Conservation (phyloP, 2,888 invertebrate species). For the Drosophila acutilabella region DNA sequence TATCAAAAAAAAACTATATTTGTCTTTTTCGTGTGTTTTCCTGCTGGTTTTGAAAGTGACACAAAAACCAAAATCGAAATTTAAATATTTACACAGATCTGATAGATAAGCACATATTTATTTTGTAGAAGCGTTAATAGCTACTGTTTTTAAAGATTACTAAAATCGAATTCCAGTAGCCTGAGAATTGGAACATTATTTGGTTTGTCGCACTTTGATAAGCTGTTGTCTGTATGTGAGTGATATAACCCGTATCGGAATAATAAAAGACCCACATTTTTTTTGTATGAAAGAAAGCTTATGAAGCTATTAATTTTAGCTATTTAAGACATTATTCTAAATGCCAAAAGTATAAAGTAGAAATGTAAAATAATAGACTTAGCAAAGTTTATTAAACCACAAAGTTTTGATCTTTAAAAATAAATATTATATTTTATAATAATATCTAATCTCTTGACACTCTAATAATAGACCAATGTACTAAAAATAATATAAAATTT, state of each 20-base stretch:
- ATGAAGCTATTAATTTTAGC: not conserved
- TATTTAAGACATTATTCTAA: slow-evolving; percentile 9
- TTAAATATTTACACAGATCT: slow-evolving; percentile 72
- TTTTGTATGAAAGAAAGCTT: slow-evolving; percentile 7
- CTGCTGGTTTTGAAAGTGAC: slow-evolving; percentile 47
- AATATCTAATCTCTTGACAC: not conserved
- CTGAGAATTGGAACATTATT: slow-evolving; percentile 53
- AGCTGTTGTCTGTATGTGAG: slow-evolving; percentile 26
- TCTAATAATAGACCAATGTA: not conserved
- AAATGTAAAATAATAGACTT: too few species aligned
- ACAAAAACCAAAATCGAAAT: slow-evolving; percentile 47
- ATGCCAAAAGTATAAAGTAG: not conserved
- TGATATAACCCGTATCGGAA: slow-evolving; percentile 13
- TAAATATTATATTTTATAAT: not conserved
- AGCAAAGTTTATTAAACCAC: too few species aligned
- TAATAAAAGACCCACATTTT: slow-evolving; percentile 30
- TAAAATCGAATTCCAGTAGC: slow-evolving; percentile 70
- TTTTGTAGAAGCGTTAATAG: slow-evolving; percentile 61
- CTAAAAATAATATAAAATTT: not conserved
- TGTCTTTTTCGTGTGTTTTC: slow-evolving; percentile 36
- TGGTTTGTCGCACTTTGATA: slow-evolving; percentile 46
- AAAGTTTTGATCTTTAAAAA: not conserved
- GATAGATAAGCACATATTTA: slow-evolving; percentile 51
- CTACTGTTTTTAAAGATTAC: slow-evolving; percentile 70
- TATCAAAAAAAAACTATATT: slow-evolving; percentile 47